Evolutionary conservation across 2,888 invertebrate species (phyloP), one percentile per base, ranked within the genome.

Genomic region (Therioaphis trifolii): DNA sequence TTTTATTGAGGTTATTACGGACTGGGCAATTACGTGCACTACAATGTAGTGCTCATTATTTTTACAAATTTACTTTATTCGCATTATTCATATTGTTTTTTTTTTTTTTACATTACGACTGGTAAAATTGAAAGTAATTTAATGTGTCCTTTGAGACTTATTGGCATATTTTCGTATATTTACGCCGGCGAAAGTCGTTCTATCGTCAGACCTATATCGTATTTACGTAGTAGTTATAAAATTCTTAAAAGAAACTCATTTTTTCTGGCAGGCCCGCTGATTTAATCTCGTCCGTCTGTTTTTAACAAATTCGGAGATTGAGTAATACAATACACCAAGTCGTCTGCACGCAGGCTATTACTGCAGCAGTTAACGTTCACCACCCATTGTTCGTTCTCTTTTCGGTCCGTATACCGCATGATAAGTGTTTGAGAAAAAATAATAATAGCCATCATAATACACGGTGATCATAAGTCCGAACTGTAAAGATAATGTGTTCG

Each of bases 1-100:
- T 55, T 72, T 5, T 43, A 58, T 55, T 72, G 29, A 72, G 35
- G 52, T 72, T 58, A 55, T 49, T 29, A n/a, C 29, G 49, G 27
- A 27, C n/a, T 7, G n/a, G 15, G 5, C 63, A 35, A 63, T 63
- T 63, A 18, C 18, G 18, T 35, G 9, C 1, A 35, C 35, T 35
- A 35, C 35, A 35, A 7, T 29, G 15, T 63, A 35, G 35, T 35
- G n/a, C 27, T 29, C 63, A 63, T 29, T 63, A 29, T 7, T 29
- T 63, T 29, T n/a, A n/a, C n/a, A n/a, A n/a, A n/a, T n/a, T n/a
- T n/a, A n/a, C n/a, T n/a, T n/a, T n/a, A n/a, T n/a, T n/a, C n/a
- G n/a, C n/a, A n/a, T n/a, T n/a, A n/a, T 52, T 18, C 4, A 52
- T 52, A 52, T 18, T 35, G 35, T 35, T 35, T 35, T 35, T 35